Evolutionary conservation across 2,797 vertebrate species (phyloP).

Genomic region (Cheirogaleus major): DNA sequence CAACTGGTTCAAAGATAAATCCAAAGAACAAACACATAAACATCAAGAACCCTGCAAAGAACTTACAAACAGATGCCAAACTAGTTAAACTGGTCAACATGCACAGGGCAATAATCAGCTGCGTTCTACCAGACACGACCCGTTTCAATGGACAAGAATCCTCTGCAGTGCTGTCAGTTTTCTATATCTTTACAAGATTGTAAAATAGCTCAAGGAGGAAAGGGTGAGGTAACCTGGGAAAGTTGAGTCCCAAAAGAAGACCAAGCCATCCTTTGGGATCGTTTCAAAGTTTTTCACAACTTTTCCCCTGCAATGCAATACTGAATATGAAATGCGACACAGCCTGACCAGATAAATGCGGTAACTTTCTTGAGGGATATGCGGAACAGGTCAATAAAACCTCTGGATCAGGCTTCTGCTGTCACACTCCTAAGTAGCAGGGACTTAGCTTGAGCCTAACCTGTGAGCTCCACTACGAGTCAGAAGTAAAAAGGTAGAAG

Average conservation of each 20-base stretch:
- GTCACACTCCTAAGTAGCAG: background rate
- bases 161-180: background rate
- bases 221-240: background rate
- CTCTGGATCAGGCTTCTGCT: background rate
- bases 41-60: background rate
- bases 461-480: background rate
- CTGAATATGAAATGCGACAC: background rate
- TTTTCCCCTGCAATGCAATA: background rate
- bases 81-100: background rate
- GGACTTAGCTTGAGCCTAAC: background rate
- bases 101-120: background rate
- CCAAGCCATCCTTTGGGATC: background rate
- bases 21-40: background rate
- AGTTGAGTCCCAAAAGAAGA: background rate
- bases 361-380: background rate
- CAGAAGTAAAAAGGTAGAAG: background rate
- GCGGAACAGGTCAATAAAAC: background rate
- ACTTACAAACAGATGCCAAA: background rate
- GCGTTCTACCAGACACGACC: background rate
- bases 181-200: background rate
- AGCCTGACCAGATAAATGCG: background rate
- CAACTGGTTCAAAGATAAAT: background rate
- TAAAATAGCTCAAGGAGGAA: background rate
- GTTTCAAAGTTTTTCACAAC: background rate
- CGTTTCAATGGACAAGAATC: background rate